Conservation (phyloP, 2,797 vertebrate genomes). For the Triplophysa yarkandensis region DNA sequence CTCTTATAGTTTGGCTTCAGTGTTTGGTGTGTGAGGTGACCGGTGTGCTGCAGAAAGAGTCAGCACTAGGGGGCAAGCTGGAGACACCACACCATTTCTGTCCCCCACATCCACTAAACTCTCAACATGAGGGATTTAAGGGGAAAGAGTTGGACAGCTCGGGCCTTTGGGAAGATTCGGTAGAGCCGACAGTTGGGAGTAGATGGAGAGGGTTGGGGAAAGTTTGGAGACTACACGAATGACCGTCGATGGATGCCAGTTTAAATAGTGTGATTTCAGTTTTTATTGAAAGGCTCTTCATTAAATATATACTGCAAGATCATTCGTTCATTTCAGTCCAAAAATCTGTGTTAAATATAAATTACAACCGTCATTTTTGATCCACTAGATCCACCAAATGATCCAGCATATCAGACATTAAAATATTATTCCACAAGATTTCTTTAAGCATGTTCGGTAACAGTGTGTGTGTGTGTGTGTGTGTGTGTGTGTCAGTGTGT, state of each 20-base stretch:
- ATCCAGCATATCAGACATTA: too few relatives aligned
- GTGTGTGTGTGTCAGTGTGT: too few relatives aligned
- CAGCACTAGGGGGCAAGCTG: conserved; percentile 58
- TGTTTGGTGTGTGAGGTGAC: conserved; percentile 20
- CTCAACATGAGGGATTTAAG: neutral
- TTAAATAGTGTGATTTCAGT: neutral
- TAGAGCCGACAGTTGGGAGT: neutral
- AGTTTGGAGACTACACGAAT: neutral
- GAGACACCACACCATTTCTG: conserved; percentile 51
- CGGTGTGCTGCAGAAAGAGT: conserved; percentile 21
- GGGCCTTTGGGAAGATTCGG: neutral
- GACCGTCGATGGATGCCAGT: too few relatives aligned
- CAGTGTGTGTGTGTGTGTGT: too few relatives aligned
- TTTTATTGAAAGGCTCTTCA: neutral
- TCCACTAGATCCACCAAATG: neutral
- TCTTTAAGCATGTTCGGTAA: too few relatives aligned
- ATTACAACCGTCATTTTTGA: neutral
- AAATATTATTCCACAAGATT: too few relatives aligned
- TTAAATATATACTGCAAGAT: neutral
- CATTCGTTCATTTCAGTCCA: too few relatives aligned
- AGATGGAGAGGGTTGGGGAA: neutral
- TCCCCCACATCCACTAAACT: conserved; percentile 8
- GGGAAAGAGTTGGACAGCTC: neutral
- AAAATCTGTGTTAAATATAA: too few relatives aligned
- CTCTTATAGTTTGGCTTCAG: conserved; percentile 16